These are phyloP conservation scores for Sinocyclocheilus grahami DNA, from an alignment of 2,113 vertebrate species.

Conservation along the genomic window DNA sequence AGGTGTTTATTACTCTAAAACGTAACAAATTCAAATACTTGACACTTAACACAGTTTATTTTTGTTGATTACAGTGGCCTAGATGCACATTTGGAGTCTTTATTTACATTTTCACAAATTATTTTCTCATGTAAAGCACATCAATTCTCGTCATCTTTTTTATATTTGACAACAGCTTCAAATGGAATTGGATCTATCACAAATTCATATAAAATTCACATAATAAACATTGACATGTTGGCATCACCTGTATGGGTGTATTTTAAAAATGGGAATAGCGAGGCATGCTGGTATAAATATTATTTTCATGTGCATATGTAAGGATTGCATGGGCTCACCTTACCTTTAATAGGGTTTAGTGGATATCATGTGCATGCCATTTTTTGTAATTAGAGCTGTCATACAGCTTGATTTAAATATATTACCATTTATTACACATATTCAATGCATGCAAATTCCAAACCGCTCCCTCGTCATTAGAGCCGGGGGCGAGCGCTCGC, in stretches of 20 bases:
- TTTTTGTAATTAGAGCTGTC: constrained; percentile 57
- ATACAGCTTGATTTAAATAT: constrained; percentile 59
- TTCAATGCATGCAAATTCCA: constrained; percentile 62
- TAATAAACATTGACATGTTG: constrained; percentile 20
- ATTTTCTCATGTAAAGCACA: not conserved
- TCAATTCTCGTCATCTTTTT: not conserved
- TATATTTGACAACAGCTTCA: not conserved
- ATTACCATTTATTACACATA: constrained; percentile 63
- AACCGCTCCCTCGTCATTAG: constrained; percentile 51
- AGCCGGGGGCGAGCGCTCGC: constrained; percentile 26
- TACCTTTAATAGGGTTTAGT: constrained; percentile 58
- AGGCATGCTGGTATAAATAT: constrained; percentile 2
- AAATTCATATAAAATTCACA: not conserved
- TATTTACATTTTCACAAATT: not conserved
- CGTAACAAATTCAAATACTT: not conserved
- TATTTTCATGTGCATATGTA: constrained; percentile 31
- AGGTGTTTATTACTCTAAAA: constrained; percentile 2
- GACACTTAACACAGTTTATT: not conserved
- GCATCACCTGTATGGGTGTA: not conserved
- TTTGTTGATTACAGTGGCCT: not conserved
- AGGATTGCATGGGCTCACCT: constrained; percentile 47
- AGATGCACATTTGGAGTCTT: not conserved
- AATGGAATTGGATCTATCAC: not conserved
- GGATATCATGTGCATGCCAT: constrained; percentile 56
- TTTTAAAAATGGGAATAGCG: not conserved